Evolutionary conservation across 2,113 vertebrate genomes (phyloP).

Genomic region (Mystacornis crossleyi): DNA sequence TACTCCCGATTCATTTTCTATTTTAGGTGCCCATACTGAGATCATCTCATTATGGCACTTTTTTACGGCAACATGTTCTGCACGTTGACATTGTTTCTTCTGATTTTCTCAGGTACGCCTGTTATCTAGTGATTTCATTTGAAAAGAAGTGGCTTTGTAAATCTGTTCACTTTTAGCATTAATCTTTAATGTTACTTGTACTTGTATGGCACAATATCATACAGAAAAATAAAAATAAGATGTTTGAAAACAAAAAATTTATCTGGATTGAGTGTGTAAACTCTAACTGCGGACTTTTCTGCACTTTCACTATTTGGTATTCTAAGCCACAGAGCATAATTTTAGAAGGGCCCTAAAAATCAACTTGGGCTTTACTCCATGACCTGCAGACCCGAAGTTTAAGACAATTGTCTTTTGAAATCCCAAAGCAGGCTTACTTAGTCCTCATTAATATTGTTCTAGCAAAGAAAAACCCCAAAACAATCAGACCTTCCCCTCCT

Average conservation of each 20-base stretch:
- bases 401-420: neutral
- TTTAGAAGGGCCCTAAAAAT: neutral
- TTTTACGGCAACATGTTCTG: constrained; percentile 26
- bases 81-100: neutral
- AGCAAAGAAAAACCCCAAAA: neutral
- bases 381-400: neutral
- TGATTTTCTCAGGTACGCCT: constrained; percentile 33
- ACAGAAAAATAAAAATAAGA: neutral
- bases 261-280: neutral
- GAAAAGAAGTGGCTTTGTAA: neutral
- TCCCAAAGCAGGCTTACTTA: neutral
- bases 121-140: neutral
- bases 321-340: neutral
- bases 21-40: neutral
- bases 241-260: neutral
- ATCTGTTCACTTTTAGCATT: neutral
- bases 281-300: neutral
- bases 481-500: neutral
- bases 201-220: neutral
- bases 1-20: neutral
- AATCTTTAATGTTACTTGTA: neutral
- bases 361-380: neutral
- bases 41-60: neutral
- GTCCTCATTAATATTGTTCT: neutral
- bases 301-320: neutral